Evolutionary conservation across 2,888 invertebrate genomes (phyloP), one percentile per base, ranked within the genome.

Genomic region (Drosophila pegasa): DNA sequence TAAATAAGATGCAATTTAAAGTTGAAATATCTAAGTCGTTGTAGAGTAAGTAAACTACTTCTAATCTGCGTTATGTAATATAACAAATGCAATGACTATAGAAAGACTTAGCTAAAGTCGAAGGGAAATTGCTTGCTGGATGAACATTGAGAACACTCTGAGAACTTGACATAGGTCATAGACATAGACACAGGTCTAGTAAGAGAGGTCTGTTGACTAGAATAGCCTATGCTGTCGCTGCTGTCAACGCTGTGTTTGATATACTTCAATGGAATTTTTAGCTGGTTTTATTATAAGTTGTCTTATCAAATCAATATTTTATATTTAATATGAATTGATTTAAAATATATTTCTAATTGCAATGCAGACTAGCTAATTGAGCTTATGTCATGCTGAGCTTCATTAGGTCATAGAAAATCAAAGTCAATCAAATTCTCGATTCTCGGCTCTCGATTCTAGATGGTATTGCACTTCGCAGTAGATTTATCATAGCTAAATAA

Each of bases 401-500:
- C 27, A 16, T 5, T 45, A 20, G 38, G 35, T 45, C 57, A 25
- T 48, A 50, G 54, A 71, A 65, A 63, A 48, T 47, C 55, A 62
- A 62, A 62, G 63, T 52, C 16, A 27, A 27, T 45, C 27, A 45
- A 27, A n/a, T 16, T 43, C 25, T 27, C 9, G 16, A 16, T 20
- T 45, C 1, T n/a, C 3, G 25, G 4, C 5, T 25, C 25, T 25
- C 25, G 5, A 25, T 25, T 25, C 25, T 25, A 16, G 2, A 27
- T n/a, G 29, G 27, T 47, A 22, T 8, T 22, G 29, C 20, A 31
- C 12, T 16, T 43, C 37, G 41, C 25, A 52, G 47, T 38, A 51
- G 40, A 63, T 72, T 66, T 43, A 62, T 74, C 33, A 62, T 31
- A 41, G 47, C 29, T 52, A 37, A 56, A 52, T 78, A 63, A 68